Percentiles rank a stretch among this genome's conserved stretches.
Conservation (phyloP, 1,140 invertebrate genomes). For the Drosophila tsacasi region DNA sequence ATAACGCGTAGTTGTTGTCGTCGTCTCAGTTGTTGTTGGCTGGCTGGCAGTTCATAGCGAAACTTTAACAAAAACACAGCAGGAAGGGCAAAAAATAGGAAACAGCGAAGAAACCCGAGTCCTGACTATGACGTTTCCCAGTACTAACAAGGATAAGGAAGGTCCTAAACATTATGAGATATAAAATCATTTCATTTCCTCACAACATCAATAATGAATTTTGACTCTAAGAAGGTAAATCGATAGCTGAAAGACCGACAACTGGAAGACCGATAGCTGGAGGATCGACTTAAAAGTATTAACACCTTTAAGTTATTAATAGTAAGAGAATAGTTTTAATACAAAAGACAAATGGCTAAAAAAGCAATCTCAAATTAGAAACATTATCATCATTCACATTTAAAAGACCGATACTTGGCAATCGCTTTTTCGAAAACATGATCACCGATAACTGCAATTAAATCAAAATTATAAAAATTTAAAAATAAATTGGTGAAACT, state of each 20-base stretch:
- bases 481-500: too few relatives aligned
- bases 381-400: too few relatives aligned
- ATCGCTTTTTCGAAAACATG: too few relatives aligned
- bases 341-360: too few relatives aligned
- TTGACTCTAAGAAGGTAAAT: neutral
- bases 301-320: too few relatives aligned
- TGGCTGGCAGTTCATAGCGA: constrained; percentile 44
- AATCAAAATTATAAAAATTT: too few relatives aligned
- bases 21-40: constrained; percentile 47
- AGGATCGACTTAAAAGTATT: neutral
- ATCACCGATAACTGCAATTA: too few relatives aligned
- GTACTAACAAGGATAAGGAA: neutral
- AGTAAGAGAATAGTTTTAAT: too few relatives aligned
- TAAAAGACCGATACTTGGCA: too few relatives aligned
- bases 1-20: constrained; percentile 53
- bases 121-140: neutral
- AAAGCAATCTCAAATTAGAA: too few relatives aligned
- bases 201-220: neutral
- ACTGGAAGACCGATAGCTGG: neutral
- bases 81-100: neutral
- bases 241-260: too few relatives aligned
- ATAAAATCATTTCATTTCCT: neutral
- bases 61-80: constrained; percentile 23
- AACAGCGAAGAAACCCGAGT: neutral
- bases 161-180: neutral